Percentiles rank a stretch among this genome's conserved stretches.
phyloP scores from a whole-genome alignment of 2,113 vertebrate genomes.

The Ranitomeya variabilis region DNA sequence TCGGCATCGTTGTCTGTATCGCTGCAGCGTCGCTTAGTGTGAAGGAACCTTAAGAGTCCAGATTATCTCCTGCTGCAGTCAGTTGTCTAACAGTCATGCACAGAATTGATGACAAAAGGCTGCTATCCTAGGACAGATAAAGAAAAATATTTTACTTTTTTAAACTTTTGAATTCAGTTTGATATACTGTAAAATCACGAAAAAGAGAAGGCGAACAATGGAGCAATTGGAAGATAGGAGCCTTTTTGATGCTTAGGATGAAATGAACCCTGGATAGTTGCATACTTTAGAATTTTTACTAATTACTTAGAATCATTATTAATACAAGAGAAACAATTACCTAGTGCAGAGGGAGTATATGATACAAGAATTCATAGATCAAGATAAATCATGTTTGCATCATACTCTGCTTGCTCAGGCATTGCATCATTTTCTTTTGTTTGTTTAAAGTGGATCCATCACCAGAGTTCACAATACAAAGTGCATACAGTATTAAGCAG shows the following conservation, averaged over 20 bases:
- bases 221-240: no score
- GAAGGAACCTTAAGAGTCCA: not conserved
- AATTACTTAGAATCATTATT: not conserved
- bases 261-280: no score
- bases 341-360: not conserved
- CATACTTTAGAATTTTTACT: not conserved
- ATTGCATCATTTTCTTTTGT: no score
- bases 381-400: no score
- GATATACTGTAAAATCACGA: not conserved
- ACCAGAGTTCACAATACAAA: no score
- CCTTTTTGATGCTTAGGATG: not conserved
- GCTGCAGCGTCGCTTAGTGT: no score
- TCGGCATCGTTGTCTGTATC: no score
- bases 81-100: not conserved
- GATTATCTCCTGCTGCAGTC: not conserved
- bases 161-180: not conserved
- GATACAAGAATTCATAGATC: no score
- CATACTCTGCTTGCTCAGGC: no score
- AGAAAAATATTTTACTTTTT: not conserved
- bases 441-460: no score
- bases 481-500: no score
- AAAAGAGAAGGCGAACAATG: no score
- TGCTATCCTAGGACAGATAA: not conserved
- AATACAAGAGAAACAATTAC: not conserved
- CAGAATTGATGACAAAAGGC: not conserved